Percentiles rank a stretch among this genome's conserved stretches.
Conservation (phyloP, 2,797 vertebrate species). For the Natrix natrix region DNA sequence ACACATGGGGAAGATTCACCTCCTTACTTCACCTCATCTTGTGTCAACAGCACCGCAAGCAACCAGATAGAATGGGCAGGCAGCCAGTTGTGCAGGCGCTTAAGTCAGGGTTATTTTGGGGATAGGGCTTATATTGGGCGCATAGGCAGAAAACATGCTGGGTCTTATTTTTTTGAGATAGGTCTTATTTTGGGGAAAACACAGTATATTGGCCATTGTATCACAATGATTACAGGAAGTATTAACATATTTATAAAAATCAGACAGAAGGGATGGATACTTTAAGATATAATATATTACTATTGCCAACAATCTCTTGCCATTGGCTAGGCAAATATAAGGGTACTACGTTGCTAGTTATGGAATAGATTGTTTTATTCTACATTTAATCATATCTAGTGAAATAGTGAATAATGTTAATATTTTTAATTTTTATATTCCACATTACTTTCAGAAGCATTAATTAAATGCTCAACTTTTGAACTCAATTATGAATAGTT, state of each 20-base stretch:
- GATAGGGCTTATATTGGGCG: too few relatives aligned
- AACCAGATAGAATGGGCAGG: too few relatives aligned
- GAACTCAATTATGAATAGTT: not conserved
- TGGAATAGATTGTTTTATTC: not conserved
- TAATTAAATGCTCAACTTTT: not conserved
- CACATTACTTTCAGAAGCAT: not conserved
- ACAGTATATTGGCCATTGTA: not conserved
- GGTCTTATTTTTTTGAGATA: too few relatives aligned
- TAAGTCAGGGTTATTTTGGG: too few relatives aligned
- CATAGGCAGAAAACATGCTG: too few relatives aligned
- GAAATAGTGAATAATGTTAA: not conserved
- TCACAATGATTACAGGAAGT: not conserved
- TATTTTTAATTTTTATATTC: not conserved
- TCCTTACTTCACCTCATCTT: too few relatives aligned
- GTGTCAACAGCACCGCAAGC: too few relatives aligned
- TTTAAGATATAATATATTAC: not conserved
- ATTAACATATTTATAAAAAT: not conserved
- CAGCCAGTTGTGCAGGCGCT: too few relatives aligned
- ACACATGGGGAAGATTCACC: too few relatives aligned
- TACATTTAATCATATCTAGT: not conserved
- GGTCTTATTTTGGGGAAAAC: too few relatives aligned
- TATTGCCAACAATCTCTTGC: not conserved
- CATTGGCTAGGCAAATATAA: not conserved
- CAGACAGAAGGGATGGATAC: not conserved
- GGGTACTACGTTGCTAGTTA: not conserved